phyloP scores from a whole-genome alignment of 2,888 invertebrate genomes.

The Xestia rhomboidea region DNA sequence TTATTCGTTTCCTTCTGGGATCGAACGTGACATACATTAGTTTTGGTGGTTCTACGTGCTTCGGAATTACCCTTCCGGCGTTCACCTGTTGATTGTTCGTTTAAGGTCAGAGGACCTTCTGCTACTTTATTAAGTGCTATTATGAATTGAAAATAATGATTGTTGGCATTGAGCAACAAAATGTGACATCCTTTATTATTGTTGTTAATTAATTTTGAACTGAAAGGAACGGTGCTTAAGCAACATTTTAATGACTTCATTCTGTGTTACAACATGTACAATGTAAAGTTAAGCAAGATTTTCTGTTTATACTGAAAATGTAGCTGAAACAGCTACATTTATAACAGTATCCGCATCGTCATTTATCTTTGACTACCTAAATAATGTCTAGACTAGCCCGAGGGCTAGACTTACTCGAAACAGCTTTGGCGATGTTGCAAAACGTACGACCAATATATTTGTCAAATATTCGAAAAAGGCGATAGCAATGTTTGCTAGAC shows the following conservation, averaged over 20 bases:
- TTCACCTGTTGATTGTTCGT: conserved; percentile 50
- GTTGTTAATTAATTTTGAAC: conserved; percentile 19
- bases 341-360: not conserved
- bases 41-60: conserved; percentile 53
- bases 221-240: not conserved
- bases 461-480: not conserved
- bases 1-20: conserved; percentile 39
- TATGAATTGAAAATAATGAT: conserved; percentile 57
- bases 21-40: conserved; percentile 55
- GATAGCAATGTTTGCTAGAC: not conserved
- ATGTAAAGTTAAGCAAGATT: not conserved
- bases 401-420: conserved; percentile 20
- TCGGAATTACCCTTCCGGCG: conserved; percentile 39
- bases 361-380: conserved; percentile 33
- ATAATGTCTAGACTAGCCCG: conserved; percentile 18
- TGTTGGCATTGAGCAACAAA: conserved; percentile 47
- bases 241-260: not conserved
- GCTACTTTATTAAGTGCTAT: conserved; percentile 59
- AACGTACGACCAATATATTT: conserved; percentile 20
- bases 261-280: not conserved
- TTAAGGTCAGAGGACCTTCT: conserved; percentile 44
- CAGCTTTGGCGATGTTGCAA: conserved; percentile 25
- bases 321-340: conserved; percentile 3
- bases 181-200: conserved; percentile 36
- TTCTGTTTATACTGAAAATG: not conserved